Conservation (phyloP, 2,797 vertebrate species). For the Cygnus olor region DNA sequence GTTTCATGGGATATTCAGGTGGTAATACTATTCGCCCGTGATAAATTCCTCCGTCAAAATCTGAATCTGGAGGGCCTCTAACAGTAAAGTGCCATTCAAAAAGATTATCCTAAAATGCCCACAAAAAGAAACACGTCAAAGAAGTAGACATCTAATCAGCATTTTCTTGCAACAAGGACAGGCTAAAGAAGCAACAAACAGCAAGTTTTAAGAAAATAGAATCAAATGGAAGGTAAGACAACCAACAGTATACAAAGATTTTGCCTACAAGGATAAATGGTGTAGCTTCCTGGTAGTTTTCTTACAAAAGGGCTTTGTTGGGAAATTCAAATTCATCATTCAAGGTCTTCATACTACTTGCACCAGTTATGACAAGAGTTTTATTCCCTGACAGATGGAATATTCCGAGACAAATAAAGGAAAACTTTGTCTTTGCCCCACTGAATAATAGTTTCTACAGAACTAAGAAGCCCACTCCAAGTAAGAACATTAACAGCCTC, state of each 20-base stretch:
- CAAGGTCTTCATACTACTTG: background rate
- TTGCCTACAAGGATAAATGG: background rate
- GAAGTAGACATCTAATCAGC: background rate
- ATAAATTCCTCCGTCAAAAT: slow-evolving; percentile 96
- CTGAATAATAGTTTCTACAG: background rate
- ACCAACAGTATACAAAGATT: background rate
- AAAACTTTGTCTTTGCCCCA: background rate
- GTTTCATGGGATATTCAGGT: slow-evolving; percentile 98
- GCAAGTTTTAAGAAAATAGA: background rate
- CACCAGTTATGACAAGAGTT: background rate
- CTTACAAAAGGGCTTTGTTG: background rate
- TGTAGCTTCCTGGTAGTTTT: background rate
- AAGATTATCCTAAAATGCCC: slow-evolving; percentile 89
- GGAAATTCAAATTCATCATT: background rate
- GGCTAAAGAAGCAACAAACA: background rate
- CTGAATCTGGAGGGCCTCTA: slow-evolving; percentile 95
- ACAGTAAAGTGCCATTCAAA: slow-evolving; percentile 99
- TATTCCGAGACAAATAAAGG: background rate
- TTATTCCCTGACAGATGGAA: background rate
- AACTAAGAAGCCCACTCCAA: background rate
- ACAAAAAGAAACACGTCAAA: background rate
- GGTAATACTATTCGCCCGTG: slow-evolving; percentile 96
- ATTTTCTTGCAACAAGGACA: background rate
- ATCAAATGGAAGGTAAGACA: background rate
- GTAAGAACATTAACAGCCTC: background rate